A percentile compares a stretch with the other conserved stretches of the same genome.
Conservation (phyloP, 2,888 invertebrate genomes). For the Hyposoter didymator region DNA sequence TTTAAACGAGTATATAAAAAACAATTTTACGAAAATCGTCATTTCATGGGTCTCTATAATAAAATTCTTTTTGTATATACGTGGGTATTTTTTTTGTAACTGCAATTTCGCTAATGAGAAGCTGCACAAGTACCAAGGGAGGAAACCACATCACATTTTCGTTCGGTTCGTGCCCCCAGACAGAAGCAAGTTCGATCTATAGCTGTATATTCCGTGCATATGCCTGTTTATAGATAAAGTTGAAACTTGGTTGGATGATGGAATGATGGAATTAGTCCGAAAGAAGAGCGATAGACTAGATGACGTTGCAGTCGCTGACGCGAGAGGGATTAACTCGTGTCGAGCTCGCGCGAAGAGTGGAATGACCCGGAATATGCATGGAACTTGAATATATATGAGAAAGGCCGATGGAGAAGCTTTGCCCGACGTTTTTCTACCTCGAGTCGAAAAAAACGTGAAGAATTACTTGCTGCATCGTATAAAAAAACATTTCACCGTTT, state of each 20-base stretch:
- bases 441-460: background rate
- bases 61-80: background rate
- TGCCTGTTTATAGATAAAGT: background rate
- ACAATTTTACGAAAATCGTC: background rate
- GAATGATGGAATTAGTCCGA: slow-evolving; percentile 62
- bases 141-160: slow-evolving; percentile 45
- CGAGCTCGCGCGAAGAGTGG: slow-evolving; percentile 29
- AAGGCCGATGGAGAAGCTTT: background rate
- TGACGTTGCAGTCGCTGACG: slow-evolving; percentile 46
- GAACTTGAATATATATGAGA: background rate
- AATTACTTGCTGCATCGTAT: background rate
- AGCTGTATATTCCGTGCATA: background rate
- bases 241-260: slow-evolving; percentile 24
- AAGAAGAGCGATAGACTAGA: slow-evolving; percentile 37
- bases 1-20: background rate
- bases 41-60: background rate
- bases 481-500: background rate
- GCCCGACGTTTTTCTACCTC: background rate
- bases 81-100: slow-evolving; percentile 43
- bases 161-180: slow-evolving; percentile 18
- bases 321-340: slow-evolving; percentile 25
- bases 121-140: slow-evolving; percentile 35
- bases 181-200: slow-evolving; percentile 27
- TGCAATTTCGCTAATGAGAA: slow-evolving; percentile 66
- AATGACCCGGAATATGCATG: slow-evolving; percentile 20